Evolutionary conservation across 2,113 vertebrate genomes (phyloP).

Genomic region (Junco hyemalis): DNA sequence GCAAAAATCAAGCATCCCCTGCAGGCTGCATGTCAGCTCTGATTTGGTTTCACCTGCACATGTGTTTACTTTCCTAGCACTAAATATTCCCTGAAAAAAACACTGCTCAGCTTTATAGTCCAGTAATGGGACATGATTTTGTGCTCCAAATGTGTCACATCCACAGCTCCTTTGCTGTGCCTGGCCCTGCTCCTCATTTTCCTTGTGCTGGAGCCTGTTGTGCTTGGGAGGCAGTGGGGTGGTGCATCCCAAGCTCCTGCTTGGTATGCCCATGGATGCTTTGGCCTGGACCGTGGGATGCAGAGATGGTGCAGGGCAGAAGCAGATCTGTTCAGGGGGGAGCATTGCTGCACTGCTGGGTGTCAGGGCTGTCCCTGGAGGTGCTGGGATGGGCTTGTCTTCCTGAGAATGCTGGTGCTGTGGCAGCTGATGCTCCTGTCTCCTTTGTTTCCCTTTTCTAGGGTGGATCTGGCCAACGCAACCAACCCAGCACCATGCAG

Average conservation of each 20-base stretch:
- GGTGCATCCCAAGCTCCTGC: rapidly evolving
- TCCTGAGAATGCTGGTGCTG: background rate
- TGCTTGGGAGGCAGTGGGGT: background rate
- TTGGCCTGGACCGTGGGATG: background rate
- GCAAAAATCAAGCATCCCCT: background rate
- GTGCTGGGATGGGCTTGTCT: rapidly evolving
- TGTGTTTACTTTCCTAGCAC: background rate
- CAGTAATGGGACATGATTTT: background rate
- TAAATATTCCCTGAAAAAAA: background rate
- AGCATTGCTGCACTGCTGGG: rapidly evolving
- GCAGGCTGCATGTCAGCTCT: background rate
- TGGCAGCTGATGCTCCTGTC: background rate
- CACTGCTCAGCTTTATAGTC: background rate
- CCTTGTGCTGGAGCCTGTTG: background rate
- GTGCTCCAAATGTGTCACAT: background rate
- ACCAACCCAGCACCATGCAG: constrained; percentile 79
- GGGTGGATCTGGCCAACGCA: constrained; percentile 78
- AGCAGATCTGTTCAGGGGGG: rapidly evolving
- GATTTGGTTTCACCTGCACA: background rate
- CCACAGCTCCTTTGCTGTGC: background rate
- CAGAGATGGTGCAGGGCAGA: background rate
- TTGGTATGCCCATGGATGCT: background rate
- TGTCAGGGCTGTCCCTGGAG: background rate
- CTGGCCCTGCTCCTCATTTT: background rate
- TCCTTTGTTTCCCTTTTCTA: constrained; percentile 5